These are phyloP conservation scores for Euproctis similis DNA, from an alignment of 2,888 invertebrate genomes.

Conservation along the genomic window DNA sequence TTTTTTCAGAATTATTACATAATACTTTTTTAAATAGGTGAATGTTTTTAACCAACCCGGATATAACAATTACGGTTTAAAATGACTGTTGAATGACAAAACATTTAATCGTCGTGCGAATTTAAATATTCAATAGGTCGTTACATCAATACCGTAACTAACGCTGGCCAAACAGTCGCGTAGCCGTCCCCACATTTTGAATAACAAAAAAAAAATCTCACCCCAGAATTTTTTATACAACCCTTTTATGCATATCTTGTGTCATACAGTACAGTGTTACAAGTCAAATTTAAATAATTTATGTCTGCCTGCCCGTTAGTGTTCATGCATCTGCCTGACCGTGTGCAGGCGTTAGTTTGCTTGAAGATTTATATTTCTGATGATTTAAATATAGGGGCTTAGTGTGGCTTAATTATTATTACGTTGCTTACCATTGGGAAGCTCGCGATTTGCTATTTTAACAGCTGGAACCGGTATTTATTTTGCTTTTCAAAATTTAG, in stretches of 20 bases:
- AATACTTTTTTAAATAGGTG: too few relatives aligned
- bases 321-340: conserved; percentile 56
- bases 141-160: conserved; percentile 50
- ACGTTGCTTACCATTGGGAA: too few relatives aligned
- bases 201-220: conserved; percentile 63
- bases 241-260: conserved; percentile 74
- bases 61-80: too few relatives aligned
- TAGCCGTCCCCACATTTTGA: conserved; percentile 43
- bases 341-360: conserved; percentile 26
- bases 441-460: too few relatives aligned
- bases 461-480: too few relatives aligned
- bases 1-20: too few relatives aligned
- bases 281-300: conserved; percentile 75
- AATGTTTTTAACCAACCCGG: too few relatives aligned
- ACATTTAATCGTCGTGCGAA: conserved; percentile 54
- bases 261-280: conserved; percentile 66
- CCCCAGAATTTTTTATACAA: conserved; percentile 56
- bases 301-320: conserved; percentile 55
- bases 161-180: conserved; percentile 44
- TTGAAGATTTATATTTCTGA: conserved; percentile 27
- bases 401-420: too few relatives aligned
- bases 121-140: conserved; percentile 58
- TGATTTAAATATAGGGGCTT: neutral
- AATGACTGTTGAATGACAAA: conserved; percentile 15
- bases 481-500: too few relatives aligned